Evolutionary conservation across 2,113 vertebrate genomes (phyloP).

Genomic region (Ivindomyrus marchei): DNA sequence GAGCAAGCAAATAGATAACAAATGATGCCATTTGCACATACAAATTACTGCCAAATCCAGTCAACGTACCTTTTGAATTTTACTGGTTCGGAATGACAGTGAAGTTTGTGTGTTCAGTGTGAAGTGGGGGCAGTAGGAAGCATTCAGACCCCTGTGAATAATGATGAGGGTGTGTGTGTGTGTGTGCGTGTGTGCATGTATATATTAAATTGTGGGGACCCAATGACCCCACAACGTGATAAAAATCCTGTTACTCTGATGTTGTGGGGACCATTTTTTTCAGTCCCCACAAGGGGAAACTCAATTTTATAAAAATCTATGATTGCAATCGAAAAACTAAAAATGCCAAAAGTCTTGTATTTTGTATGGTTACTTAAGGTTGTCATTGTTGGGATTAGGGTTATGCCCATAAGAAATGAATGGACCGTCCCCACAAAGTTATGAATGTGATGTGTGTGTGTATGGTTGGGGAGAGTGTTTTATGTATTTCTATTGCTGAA

Average conservation of each 20-base stretch:
- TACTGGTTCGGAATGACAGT: not conserved
- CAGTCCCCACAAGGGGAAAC: not conserved
- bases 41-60: not conserved
- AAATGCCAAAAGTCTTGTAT: not conserved
- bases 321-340: not conserved
- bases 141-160: not conserved
- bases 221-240: not conserved
- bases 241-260: not conserved
- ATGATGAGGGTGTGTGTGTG: not conserved
- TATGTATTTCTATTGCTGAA: not conserved
- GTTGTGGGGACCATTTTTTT: not conserved
- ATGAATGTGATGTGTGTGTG: not conserved
- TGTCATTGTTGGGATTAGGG: not conserved
- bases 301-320: not conserved
- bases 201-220: not conserved
- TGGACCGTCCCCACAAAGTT: not conserved
- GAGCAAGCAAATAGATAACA: slow-evolving; percentile 9
- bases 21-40: slow-evolving; percentile 14
- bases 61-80: not conserved
- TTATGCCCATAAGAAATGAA: not conserved
- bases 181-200: not conserved
- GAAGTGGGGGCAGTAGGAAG: not conserved
- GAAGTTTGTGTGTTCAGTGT: not conserved
- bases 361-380: not conserved
- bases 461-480: not conserved